Evolutionary conservation across 2,888 invertebrate genomes (phyloP).

Genomic region (Nasonia oneida): DNA sequence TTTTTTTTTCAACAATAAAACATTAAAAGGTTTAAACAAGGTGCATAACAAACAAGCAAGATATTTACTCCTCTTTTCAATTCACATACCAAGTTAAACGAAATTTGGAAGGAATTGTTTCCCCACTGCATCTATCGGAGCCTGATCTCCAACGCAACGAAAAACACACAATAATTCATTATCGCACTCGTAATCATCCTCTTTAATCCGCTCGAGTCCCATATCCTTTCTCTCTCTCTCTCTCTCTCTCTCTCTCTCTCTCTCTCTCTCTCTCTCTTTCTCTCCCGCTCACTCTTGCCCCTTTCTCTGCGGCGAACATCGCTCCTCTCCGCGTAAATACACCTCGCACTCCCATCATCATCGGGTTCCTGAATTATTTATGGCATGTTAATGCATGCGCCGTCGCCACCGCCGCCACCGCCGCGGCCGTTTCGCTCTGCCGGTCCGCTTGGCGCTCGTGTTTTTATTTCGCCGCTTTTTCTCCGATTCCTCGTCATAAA

Average conservation of each 20-base stretch:
- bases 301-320: neutral
- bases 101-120: too few relatives aligned
- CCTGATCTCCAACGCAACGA: too few relatives aligned
- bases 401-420: neutral
- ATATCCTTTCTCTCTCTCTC: neutral
- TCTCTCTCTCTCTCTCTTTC: neutral
- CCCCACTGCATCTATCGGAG: too few relatives aligned
- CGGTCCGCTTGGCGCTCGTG: neutral
- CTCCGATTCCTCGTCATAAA: constrained; percentile 12
- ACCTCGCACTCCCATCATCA: neutral
- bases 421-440: constrained; percentile 35
- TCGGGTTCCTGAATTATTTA: constrained; percentile 47
- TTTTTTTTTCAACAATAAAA: too few relatives aligned
- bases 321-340: neutral
- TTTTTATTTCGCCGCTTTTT: constrained; percentile 3
- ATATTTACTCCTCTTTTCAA: too few relatives aligned
- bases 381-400: constrained; percentile 33
- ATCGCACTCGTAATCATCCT: neutral
- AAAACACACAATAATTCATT: neutral
- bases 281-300: neutral
- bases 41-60: too few relatives aligned
- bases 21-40: too few relatives aligned
- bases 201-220: neutral
- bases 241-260: neutral
- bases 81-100: too few relatives aligned